These are phyloP conservation scores for Rhombomys opimus DNA, from an alignment of 2,113 vertebrate species.

Conservation along the genomic window DNA sequence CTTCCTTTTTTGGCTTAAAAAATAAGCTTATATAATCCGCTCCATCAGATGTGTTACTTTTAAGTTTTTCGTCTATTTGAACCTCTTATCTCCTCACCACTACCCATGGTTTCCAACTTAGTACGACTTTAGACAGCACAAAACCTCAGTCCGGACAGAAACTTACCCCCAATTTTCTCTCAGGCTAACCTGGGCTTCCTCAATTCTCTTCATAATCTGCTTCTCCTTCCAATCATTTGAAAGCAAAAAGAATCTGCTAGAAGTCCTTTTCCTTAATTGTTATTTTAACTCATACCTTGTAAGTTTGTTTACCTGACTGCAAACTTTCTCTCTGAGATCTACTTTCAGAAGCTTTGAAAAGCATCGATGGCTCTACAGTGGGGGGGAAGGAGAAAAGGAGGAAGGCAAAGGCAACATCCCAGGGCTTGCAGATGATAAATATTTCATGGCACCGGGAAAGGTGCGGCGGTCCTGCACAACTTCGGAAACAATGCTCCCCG, in stretches of 20 bases:
- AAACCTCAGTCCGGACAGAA: constrained; percentile 65
- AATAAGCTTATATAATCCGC: constrained; percentile 62
- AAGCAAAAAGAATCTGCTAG: constrained; percentile 53
- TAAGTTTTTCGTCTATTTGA: constrained; percentile 66
- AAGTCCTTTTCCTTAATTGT: neutral
- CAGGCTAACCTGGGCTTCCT: constrained; percentile 65
- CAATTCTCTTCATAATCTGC: constrained; percentile 50
- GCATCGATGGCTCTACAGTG: constrained; percentile 23
- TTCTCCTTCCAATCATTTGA: constrained; percentile 54
- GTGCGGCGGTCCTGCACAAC: constrained; percentile 76
- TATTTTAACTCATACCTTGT: neutral
- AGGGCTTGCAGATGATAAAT: constrained; percentile 70
- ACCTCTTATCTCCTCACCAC: constrained; percentile 63
- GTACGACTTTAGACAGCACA: constrained; percentile 49
- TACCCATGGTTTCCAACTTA: constrained; percentile 66
- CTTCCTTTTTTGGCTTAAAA: constrained; percentile 60
- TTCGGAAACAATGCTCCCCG: constrained; percentile 79
- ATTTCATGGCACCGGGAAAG: constrained; percentile 76
- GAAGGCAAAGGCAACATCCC: constrained; percentile 44
- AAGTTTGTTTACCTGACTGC: constrained; percentile 75
- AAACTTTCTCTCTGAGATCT: constrained; percentile 77
- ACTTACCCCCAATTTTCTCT: constrained; percentile 71
- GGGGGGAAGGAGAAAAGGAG: neutral
- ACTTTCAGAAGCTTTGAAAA: constrained; percentile 63
- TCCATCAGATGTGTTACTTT: constrained; percentile 70